A percentile compares a stretch with the other conserved stretches of the same genome.
Evolutionary conservation across 2,797 vertebrate genomes (phyloP).

Genomic region (Salmo trutta): DNA sequence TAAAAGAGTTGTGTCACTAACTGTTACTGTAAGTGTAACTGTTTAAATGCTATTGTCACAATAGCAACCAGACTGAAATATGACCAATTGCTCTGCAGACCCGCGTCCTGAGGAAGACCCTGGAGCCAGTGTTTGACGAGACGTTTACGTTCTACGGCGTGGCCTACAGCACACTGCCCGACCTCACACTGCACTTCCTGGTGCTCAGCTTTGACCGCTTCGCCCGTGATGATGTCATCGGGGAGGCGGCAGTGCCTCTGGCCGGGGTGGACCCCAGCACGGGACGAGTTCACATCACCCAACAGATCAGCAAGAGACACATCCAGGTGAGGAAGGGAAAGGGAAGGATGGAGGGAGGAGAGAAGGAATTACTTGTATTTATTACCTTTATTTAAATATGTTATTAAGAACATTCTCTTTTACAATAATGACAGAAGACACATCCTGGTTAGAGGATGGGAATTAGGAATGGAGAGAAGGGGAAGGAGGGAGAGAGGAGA

Average conservation of each 20-base stretch:
- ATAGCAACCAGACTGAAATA: background rate
- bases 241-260: slow-evolving; percentile 91
- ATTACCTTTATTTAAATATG: too few relatives aligned
- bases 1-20: background rate
- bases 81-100: slow-evolving; percentile 71
- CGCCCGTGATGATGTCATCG: slow-evolving; percentile 92
- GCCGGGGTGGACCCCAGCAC: slow-evolving; percentile 92
- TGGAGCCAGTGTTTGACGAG: slow-evolving; percentile 93
- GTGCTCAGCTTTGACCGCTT: slow-evolving; percentile 97
- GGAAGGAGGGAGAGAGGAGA: background rate
- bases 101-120: slow-evolving; percentile 90
- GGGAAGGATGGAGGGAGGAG: background rate
- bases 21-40: background rate
- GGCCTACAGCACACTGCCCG: slow-evolving; percentile 90
- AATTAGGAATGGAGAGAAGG: background rate
- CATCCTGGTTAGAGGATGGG: background rate
- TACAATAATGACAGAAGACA: background rate
- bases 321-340: slow-evolving; percentile 79
- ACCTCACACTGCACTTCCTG: slow-evolving; percentile 93
- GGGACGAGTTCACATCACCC: slow-evolving; percentile 88
- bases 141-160: slow-evolving; percentile 98
- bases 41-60: background rate
- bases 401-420: background rate
- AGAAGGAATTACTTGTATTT: background rate
- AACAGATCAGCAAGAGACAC: slow-evolving; percentile 92